Conservation (phyloP, 1,140 invertebrate species). For the Onthophagus taurus region DNA sequence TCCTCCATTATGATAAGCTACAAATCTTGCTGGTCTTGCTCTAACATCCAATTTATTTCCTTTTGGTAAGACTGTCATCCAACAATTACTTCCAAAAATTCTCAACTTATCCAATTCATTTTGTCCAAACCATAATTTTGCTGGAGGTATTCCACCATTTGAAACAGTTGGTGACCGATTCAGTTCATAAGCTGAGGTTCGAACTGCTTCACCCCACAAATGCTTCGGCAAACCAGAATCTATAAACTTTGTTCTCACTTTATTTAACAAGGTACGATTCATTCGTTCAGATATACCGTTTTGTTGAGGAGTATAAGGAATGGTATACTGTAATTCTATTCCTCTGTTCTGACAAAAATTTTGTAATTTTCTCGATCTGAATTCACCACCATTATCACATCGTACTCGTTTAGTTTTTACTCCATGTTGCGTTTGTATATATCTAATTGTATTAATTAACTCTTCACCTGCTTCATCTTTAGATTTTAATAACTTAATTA, state of each 20-base stretch:
- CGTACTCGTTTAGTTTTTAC: slow-evolving; percentile 16
- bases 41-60: too few species aligned
- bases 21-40: too few species aligned
- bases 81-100: too few species aligned
- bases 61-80: too few species aligned
- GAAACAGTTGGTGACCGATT: too few species aligned
- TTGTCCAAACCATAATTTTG: too few species aligned
- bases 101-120: too few species aligned
- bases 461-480: slow-evolving; percentile 4
- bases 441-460: not conserved
- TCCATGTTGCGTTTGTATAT: not conserved
- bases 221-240: slow-evolving; percentile 20
- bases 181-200: too few species aligned
- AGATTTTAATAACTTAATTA: too few species aligned
- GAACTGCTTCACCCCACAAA: slow-evolving; percentile 27
- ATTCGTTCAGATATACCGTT: slow-evolving; percentile 33
- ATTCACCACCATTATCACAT: slow-evolving; percentile 10
- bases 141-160: too few species aligned
- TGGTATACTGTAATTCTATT: slow-evolving; percentile 25
- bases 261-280: slow-evolving; percentile 23
- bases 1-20: too few species aligned
- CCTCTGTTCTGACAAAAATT: slow-evolving; percentile 25
- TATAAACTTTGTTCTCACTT: slow-evolving; percentile 21
- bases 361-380: slow-evolving; percentile 18
- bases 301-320: slow-evolving; percentile 32